A percentile compares a stretch with the other conserved stretches of the same genome.
phyloP scores from a whole-genome alignment of 2,113 vertebrate genomes.

The Oryzias woworae region DNA sequence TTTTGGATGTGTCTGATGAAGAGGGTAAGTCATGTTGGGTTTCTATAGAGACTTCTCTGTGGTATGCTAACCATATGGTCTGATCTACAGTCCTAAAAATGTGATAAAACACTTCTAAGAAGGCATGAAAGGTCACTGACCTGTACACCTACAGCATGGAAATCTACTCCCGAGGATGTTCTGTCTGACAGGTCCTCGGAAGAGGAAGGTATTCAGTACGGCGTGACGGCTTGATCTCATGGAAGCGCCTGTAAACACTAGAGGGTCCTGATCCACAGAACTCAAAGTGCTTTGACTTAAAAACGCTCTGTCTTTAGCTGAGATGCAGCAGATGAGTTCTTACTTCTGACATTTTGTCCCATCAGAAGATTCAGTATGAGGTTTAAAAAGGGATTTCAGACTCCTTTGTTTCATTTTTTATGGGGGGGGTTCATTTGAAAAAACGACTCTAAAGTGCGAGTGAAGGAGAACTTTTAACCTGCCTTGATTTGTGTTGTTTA shows the following conservation, averaged over 20 bases:
- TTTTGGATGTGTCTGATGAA: slow-evolving; percentile 96
- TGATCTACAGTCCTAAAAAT: background rate
- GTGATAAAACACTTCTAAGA: background rate
- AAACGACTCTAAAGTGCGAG: too few species aligned
- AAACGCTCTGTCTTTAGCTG: too few species aligned
- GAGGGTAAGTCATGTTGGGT: slow-evolving; percentile 83
- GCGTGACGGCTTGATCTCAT: slow-evolving; percentile 5
- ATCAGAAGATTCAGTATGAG: too few species aligned
- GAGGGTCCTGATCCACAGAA: too few species aligned
- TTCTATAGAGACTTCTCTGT: background rate
- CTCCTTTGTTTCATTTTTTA: too few species aligned
- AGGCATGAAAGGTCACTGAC: slow-evolving; percentile 25
- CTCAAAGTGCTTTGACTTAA: too few species aligned
- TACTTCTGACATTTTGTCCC: too few species aligned
- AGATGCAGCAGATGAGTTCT: too few species aligned
- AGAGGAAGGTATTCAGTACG: slow-evolving; percentile 67
- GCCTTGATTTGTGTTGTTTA: background rate
- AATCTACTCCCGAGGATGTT: slow-evolving; percentile 73
- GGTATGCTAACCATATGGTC: background rate
- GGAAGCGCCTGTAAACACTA: too few species aligned
- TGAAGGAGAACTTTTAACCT: too few species aligned
- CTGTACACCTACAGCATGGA: slow-evolving; percentile 66
- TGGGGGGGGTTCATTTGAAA: too few species aligned
- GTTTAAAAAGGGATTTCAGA: too few species aligned
- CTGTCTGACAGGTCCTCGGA: slow-evolving; percentile 82